Evolutionary conservation across 1,140 invertebrate genomes (phyloP).

Genomic region (Rhagoletis pomonella): DNA sequence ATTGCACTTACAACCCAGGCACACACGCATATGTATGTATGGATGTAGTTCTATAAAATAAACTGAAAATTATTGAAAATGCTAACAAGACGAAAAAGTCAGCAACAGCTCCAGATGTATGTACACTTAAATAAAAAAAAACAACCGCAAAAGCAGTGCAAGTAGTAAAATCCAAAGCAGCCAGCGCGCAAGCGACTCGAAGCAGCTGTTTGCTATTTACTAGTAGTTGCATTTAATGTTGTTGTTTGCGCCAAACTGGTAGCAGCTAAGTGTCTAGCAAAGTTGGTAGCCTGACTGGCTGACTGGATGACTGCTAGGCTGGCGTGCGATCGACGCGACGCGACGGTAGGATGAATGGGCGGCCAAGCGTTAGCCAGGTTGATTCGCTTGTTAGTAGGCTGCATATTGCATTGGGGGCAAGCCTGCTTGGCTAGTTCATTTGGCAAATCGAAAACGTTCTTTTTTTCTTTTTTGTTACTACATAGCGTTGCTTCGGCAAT

Average conservation of each 20-base stretch:
- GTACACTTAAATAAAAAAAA: background rate
- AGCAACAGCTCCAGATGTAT: background rate
- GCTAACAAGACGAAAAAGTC: background rate
- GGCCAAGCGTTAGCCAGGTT: slow-evolving; percentile 19
- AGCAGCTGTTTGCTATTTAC: slow-evolving; percentile 28
- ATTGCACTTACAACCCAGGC: slow-evolving; percentile 29
- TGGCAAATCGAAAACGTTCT: background rate
- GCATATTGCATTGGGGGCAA: slow-evolving; percentile 27
- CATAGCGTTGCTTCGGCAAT: background rate
- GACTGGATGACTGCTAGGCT: background rate
- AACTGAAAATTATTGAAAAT: slow-evolving; percentile 34
- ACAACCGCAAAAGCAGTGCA: background rate
- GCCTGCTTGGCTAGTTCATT: slow-evolving; percentile 42
- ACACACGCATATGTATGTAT: background rate
- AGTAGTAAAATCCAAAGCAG: slow-evolving; percentile 9
- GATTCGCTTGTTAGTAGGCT: slow-evolving; percentile 42
- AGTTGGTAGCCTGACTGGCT: slow-evolving; percentile 29
- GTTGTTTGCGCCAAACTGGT: slow-evolving; percentile 20
- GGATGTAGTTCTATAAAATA: background rate
- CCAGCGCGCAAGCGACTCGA: background rate
- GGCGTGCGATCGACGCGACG: background rate
- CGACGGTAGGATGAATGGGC: background rate
- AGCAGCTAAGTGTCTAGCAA: slow-evolving; percentile 47
- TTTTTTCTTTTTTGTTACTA: background rate
- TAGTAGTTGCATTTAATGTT: background rate